These are phyloP conservation scores for Cynopterus sphinx DNA, from an alignment of 2,797 vertebrate genomes.

Conservation along the genomic window DNA sequence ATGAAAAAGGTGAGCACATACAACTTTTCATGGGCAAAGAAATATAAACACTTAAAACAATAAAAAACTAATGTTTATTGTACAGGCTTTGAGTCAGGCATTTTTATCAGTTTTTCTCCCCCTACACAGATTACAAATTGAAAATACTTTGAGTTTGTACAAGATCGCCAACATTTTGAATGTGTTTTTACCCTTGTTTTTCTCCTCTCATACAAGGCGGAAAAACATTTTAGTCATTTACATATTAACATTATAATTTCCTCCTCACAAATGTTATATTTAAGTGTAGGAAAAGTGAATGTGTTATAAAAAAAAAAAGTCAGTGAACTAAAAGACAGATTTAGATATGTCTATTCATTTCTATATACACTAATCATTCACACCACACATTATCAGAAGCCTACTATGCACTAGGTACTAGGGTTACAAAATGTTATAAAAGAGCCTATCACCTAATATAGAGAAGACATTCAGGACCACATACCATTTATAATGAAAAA, in stretches of 20 bases:
- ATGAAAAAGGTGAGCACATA: background rate
- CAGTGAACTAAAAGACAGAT: background rate
- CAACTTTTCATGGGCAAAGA: background rate
- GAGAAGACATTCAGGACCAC: background rate
- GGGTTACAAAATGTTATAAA: background rate
- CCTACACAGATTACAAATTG: background rate
- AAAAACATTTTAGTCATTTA: background rate
- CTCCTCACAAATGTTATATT: conserved; percentile 1
- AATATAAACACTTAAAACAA: background rate
- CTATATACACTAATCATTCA: background rate
- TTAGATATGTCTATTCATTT: background rate
- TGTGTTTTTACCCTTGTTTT: background rate
- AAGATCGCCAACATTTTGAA: background rate
- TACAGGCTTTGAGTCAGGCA: background rate
- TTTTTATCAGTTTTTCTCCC: background rate
- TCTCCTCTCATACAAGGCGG: background rate
- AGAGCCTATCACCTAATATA: background rate
- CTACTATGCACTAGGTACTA: background rate
- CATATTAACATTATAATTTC: background rate
- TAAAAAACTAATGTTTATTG: background rate
- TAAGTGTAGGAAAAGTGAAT: background rate
- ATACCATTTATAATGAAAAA: background rate
- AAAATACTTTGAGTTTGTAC: background rate
- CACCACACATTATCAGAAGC: background rate
- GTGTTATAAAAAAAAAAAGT: background rate